phyloP scores from a whole-genome alignment of 2,797 vertebrate genomes.

The Pangasius sanitwongsei region DNA sequence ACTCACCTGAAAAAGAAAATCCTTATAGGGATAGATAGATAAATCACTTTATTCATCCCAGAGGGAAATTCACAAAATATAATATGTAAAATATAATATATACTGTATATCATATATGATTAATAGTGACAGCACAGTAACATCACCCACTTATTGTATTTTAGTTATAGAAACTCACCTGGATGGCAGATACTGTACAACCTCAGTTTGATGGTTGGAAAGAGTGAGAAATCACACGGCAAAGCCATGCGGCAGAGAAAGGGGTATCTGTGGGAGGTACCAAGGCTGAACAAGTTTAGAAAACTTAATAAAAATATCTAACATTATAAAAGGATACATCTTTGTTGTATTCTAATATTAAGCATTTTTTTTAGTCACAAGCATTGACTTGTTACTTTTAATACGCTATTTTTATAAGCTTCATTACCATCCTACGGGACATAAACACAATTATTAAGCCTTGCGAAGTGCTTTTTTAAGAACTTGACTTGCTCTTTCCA shows the following conservation, averaged over 20 bases:
- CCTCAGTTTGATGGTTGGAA: background rate
- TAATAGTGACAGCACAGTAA: background rate
- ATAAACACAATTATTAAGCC: background rate
- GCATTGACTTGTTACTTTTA: background rate
- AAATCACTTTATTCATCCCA: too few species aligned
- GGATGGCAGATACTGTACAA: background rate
- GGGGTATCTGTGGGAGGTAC: background rate
- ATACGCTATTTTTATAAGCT: background rate
- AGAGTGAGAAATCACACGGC: background rate
- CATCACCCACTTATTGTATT: background rate
- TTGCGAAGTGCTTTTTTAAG: background rate
- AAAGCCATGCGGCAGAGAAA: background rate
- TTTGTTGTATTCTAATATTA: background rate
- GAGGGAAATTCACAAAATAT: too few species aligned
- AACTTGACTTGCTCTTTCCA: background rate
- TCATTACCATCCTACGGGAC: background rate
- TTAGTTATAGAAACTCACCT: background rate
- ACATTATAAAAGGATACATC: background rate
- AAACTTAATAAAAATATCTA: background rate
- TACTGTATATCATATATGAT: background rate
- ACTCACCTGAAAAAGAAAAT: too few species aligned
- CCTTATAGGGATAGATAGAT: too few species aligned
- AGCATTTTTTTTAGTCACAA: background rate
- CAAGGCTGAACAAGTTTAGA: background rate
- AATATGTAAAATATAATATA: too few species aligned